A percentile compares a stretch with the other conserved stretches of the same genome.
phyloP scores from a whole-genome alignment of 2,797 vertebrate species.

The Adelosebastes latens region DNA sequence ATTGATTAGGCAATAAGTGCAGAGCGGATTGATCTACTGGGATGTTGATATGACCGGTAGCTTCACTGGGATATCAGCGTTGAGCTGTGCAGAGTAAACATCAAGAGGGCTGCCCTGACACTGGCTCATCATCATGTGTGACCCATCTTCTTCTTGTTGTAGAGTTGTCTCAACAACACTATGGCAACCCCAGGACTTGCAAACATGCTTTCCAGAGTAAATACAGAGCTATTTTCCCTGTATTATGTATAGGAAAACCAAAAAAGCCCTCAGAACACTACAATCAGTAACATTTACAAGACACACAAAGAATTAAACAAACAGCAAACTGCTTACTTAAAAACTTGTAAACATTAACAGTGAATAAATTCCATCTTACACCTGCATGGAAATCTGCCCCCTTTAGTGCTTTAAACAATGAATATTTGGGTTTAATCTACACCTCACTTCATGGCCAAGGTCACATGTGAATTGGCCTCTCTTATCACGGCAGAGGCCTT shows the following conservation, averaged over 20 bases:
- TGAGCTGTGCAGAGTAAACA: conserved; percentile 31
- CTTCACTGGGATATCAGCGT: conserved; percentile 40
- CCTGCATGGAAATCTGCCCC: neutral
- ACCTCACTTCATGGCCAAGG: conserved; percentile 56
- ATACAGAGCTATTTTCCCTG: conserved; percentile 33
- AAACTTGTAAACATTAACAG: neutral
- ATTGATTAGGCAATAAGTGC: conserved; percentile 35
- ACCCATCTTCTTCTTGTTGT: conserved; percentile 43
- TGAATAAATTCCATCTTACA: conserved; percentile 11
- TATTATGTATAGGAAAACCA: conserved; percentile 15
- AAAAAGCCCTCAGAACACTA: neutral
- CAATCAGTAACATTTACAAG: conserved; percentile 2
- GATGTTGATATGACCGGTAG: conserved; percentile 24
- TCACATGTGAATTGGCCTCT: conserved; percentile 63
- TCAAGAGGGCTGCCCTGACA: neutral
- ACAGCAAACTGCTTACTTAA: neutral
- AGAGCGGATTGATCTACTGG: conserved; percentile 24
- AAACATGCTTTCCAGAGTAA: conserved; percentile 66
- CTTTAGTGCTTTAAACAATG: conserved; percentile 36
- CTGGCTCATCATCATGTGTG: conserved; percentile 40
- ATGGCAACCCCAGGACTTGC: conserved; percentile 73
- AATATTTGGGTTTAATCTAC: conserved; percentile 56
- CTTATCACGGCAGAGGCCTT: conserved; percentile 58
- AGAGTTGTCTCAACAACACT: conserved; percentile 54
- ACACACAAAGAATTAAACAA: neutral